Conservation (phyloP, 2,113 vertebrate genomes). For the Stomatorhinus ivindoensis region DNA sequence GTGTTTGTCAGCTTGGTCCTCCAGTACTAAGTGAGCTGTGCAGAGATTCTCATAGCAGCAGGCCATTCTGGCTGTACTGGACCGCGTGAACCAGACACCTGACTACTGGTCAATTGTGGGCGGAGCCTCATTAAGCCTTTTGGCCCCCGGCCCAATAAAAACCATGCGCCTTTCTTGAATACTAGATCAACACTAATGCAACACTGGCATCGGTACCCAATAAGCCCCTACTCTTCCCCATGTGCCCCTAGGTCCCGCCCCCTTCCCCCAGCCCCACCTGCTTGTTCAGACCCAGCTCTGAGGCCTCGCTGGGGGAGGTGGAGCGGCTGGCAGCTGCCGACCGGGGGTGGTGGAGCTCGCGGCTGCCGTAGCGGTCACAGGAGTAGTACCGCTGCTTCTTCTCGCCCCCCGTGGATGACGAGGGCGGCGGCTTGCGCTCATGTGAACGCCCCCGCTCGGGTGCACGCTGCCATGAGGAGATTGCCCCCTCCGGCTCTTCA, state of each 20-base stretch:
- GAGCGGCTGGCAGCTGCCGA: constrained; percentile 77
- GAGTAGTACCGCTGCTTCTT: constrained; percentile 94
- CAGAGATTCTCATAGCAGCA: not conserved
- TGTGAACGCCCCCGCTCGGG: constrained; percentile 83
- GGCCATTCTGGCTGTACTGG: not conserved
- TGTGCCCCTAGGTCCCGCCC: not conserved
- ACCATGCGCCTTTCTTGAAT: not conserved
- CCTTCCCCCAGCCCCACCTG: constrained; percentile 59
- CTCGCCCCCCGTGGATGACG: constrained; percentile 56
- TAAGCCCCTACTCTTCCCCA: not conserved
- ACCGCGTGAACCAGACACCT: not conserved
- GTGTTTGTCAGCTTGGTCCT: not conserved
- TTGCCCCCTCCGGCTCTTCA: constrained; percentile 47
- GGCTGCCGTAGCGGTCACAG: constrained; percentile 82
- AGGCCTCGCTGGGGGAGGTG: constrained; percentile 72
- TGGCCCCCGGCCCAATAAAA: not conserved
- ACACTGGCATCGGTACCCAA: not conserved
- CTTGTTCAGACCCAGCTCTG: constrained; percentile 62
- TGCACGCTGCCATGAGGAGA: constrained; percentile 60
- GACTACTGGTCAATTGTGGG: not conserved
- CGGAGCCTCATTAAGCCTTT: not conserved
- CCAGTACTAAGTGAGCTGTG: not conserved
- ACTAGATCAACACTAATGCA: not conserved
- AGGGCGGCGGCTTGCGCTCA: constrained; percentile 81
- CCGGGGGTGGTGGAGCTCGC: constrained; percentile 69